These are phyloP conservation scores for Caenorhabditis uteleia DNA, from an alignment of 2,888 invertebrate genomes.

Conservation along the genomic window DNA sequence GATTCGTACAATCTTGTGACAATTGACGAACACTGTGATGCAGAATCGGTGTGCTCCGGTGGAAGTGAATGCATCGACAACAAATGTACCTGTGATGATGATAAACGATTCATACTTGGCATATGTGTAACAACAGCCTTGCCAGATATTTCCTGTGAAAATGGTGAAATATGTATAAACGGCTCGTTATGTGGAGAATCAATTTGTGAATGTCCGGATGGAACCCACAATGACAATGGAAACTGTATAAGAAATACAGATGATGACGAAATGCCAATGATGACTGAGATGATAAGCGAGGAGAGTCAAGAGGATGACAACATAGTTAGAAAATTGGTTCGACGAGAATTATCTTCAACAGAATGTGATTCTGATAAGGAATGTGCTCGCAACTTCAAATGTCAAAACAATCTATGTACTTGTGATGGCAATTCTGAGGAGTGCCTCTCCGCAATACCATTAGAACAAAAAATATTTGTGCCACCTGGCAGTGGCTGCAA, in stretches of 20 bases:
- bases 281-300: not conserved
- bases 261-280: conserved; percentile 7
- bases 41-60: conserved; percentile 54
- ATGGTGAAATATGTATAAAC: conserved; percentile 60
- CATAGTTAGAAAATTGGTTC: conserved; percentile 9
- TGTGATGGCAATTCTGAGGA: conserved; percentile 32
- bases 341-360: conserved; percentile 12
- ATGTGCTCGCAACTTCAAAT: conserved; percentile 38
- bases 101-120: conserved; percentile 49
- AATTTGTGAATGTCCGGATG: conserved; percentile 23
- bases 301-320: conserved; percentile 3
- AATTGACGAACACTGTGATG: conserved; percentile 43
- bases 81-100: conserved; percentile 46
- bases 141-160: conserved; percentile 60
- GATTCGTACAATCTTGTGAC: conserved; percentile 36
- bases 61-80: conserved; percentile 49
- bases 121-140: conserved; percentile 53
- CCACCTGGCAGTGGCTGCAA: conserved; percentile 28
- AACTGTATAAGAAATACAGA: conserved; percentile 13
- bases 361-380: conserved; percentile 38
- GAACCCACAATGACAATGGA: conserved; percentile 16
- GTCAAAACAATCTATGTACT: conserved; percentile 37
- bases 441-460: conserved; percentile 18
- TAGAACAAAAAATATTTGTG: conserved; percentile 1
- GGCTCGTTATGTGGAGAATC: conserved; percentile 51